phyloP scores from a whole-genome alignment of 1,140 invertebrate species.

The Atta texana region DNA sequence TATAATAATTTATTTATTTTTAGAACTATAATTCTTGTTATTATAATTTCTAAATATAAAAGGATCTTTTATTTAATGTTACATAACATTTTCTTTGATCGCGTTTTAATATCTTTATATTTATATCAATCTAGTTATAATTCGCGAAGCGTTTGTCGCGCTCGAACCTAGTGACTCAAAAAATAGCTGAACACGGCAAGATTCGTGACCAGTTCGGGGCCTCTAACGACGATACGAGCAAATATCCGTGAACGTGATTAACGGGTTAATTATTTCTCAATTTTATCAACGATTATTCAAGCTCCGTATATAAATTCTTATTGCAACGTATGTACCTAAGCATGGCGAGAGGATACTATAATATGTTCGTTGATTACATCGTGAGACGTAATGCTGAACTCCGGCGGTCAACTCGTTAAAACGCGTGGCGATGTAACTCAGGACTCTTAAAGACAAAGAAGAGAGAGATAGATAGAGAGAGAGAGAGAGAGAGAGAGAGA shows the following conservation, averaged over 20 bases:
- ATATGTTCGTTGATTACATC: slow-evolving; percentile 60
- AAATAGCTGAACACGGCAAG: background rate
- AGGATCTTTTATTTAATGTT: no score
- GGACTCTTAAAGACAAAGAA: background rate
- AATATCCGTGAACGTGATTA: slow-evolving; percentile 36
- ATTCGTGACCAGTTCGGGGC: slow-evolving; percentile 34
- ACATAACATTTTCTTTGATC: no score
- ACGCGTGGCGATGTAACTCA: slow-evolving; percentile 60
- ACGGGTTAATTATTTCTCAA: slow-evolving; percentile 51
- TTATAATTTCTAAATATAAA: no score
- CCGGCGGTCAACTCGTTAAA: slow-evolving; percentile 60
- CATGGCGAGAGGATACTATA: background rate
- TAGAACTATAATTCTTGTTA: no score
- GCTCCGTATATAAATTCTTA: slow-evolving; percentile 44
- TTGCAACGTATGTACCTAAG: background rate
- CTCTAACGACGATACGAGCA: slow-evolving; percentile 31
- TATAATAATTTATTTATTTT: no score
- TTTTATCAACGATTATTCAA: slow-evolving; percentile 39
- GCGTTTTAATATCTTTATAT: background rate
- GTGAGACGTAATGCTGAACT: slow-evolving; percentile 40
- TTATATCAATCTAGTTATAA: background rate
- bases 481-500: no score
- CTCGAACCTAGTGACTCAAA: background rate
- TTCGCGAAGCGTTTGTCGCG: background rate
- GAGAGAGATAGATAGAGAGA: no score